phyloP scores from a whole-genome alignment of 1,140 invertebrate species.

The Cyclina sinensis region DNA sequence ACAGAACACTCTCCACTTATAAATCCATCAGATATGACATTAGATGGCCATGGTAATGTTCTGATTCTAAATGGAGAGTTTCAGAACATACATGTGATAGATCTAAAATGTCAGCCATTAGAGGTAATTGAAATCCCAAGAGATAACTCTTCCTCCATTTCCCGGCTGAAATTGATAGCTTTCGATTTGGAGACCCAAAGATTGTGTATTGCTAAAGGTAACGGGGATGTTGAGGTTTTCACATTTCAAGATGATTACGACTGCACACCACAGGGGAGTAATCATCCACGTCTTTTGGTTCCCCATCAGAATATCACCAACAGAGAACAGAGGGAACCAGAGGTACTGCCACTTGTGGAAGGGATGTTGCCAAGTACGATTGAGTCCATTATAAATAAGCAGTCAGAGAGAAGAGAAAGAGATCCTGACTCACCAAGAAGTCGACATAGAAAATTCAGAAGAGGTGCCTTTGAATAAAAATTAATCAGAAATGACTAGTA shows the following conservation, averaged over 20 bases:
- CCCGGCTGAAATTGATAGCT: conserved; percentile 21
- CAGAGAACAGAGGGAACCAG: background rate
- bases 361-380: conserved; percentile 52
- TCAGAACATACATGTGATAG: conserved; percentile 41
- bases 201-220: conserved; percentile 17
- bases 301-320: no score
- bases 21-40: conserved; percentile 48
- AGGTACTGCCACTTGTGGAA: conserved; percentile 45
- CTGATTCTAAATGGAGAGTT: conserved; percentile 54
- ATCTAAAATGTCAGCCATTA: conserved; percentile 12
- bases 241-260: conserved; percentile 43
- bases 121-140: conserved; percentile 51
- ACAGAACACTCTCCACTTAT: conserved; percentile 21
- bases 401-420: conserved; percentile 11
- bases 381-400: conserved; percentile 23
- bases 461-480: no score
- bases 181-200: conserved; percentile 45
- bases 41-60: conserved; percentile 39
- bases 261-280: background rate
- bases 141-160: background rate
- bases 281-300: background rate
- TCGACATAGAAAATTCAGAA: no score
- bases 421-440: no score
- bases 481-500: no score
- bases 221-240: conserved; percentile 47